A percentile compares a stretch with the other conserved stretches of the same genome.
Conservation (phyloP, 2,888 invertebrate species). For the Tridacna crocea region DNA sequence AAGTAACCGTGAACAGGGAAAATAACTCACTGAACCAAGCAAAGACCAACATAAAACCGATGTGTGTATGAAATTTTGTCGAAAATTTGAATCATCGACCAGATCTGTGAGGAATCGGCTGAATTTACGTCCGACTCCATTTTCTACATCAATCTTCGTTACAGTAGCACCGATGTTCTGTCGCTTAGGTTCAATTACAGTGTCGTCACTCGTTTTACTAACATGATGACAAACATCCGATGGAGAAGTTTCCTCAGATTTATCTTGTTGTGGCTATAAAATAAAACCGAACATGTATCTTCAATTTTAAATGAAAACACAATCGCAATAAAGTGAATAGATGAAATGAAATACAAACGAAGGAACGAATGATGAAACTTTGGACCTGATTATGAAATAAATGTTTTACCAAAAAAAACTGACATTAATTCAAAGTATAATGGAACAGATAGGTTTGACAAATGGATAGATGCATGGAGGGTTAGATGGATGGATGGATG, state of each 20-base stretch:
- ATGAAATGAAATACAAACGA: too few species aligned
- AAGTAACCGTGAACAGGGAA: neutral
- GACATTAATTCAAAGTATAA: too few species aligned
- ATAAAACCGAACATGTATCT: too few species aligned
- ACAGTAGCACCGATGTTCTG: neutral
- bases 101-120: neutral
- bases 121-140: neutral
- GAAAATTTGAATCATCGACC: neutral
- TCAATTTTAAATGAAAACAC: too few species aligned
- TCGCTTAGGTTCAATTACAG: neutral
- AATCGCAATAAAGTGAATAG: too few species aligned
- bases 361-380: too few species aligned
- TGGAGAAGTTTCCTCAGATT: too few species aligned
- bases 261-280: too few species aligned
- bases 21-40: constrained; percentile 2
- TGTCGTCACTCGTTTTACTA: neutral
- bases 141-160: neutral
- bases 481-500: constrained; percentile 8
- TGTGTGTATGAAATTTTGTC: neutral
- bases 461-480: neutral
- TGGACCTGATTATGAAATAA: too few species aligned
- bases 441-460: too few species aligned
- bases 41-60: constrained; percentile 1
- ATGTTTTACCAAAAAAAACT: too few species aligned
- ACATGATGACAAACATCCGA: neutral